Conservation (phyloP, 2,888 invertebrate genomes). For the Trichogramma dendrolimi region DNA sequence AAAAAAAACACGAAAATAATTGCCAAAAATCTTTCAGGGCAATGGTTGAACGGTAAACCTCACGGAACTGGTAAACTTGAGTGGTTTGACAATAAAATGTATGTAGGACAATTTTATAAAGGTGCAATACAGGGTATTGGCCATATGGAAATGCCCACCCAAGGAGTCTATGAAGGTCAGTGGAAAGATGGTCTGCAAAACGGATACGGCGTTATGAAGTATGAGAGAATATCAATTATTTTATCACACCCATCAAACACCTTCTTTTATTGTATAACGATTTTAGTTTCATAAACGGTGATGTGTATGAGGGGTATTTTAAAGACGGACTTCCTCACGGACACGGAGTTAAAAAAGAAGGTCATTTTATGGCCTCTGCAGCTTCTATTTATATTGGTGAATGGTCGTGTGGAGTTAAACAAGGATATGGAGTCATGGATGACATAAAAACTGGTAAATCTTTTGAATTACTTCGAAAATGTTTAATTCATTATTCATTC, state of each 20-base stretch:
- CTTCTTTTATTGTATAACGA: constrained; percentile 14
- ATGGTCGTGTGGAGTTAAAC: constrained; percentile 72
- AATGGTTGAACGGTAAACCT: constrained; percentile 78
- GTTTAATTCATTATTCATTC: not conserved
- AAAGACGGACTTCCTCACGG: constrained; percentile 80
- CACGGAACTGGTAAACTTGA: constrained; percentile 79
- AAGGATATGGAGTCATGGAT: constrained; percentile 87
- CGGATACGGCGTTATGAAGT: constrained; percentile 73
- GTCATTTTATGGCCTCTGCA: constrained; percentile 69
- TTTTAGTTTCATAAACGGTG: constrained; percentile 65
- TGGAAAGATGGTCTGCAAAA: constrained; percentile 81
- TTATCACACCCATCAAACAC: not conserved
- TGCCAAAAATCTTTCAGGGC: constrained; percentile 48
- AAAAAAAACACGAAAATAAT: not conserved
- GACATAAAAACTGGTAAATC: constrained; percentile 68
- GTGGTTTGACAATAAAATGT: constrained; percentile 76
- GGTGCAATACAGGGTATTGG: constrained; percentile 72
- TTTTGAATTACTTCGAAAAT: constrained; percentile 6
- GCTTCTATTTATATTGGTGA: constrained; percentile 86
- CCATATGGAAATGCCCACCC: constrained; percentile 63
- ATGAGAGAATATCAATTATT: constrained; percentile 22
- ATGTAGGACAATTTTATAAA: constrained; percentile 75
- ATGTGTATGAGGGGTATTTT: constrained; percentile 82
- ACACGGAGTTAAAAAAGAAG: constrained; percentile 77
- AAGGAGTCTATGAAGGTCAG: constrained; percentile 70